Conservation (phyloP, 2,797 vertebrate genomes). For the Halcyon smyrnensis region DNA sequence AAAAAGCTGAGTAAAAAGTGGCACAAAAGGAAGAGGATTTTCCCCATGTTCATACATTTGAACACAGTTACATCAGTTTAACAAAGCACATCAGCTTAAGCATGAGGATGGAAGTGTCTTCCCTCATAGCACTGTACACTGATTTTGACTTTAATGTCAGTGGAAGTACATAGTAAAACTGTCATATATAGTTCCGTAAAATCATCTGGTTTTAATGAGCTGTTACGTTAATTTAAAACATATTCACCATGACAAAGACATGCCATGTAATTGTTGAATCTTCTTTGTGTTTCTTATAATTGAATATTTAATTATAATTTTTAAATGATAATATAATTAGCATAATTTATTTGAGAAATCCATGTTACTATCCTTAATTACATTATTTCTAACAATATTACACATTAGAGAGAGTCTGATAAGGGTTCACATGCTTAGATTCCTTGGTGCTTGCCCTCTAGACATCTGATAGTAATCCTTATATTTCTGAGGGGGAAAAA, state of each 20-base stretch:
- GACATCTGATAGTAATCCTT: slow-evolving; percentile 6
- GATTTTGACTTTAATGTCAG: background rate
- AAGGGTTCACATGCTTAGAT: background rate
- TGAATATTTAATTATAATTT: slow-evolving; percentile 61
- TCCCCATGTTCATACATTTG: background rate
- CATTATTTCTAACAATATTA: slow-evolving; percentile 34
- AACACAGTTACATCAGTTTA: background rate
- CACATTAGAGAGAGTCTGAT: slow-evolving; percentile 39
- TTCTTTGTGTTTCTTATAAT: slow-evolving; percentile 55
- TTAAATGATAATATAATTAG: slow-evolving; percentile 24
- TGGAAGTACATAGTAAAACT: slow-evolving; percentile 9
- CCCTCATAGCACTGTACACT: background rate
- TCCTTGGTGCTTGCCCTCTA: slow-evolving; percentile 1
- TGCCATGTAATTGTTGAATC: slow-evolving; percentile 55
- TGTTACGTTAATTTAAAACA: slow-evolving; percentile 48
- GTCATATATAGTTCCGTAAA: slow-evolving; percentile 15
- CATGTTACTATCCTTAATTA: slow-evolving; percentile 51
- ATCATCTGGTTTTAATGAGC: slow-evolving; percentile 50
- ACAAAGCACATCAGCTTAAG: background rate
- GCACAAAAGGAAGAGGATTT: background rate
- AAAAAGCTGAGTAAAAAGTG: background rate
- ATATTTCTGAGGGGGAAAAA: background rate
- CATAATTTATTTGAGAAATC: slow-evolving; percentile 40
- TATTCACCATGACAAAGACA: slow-evolving; percentile 65
- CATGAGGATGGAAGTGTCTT: background rate